These are phyloP conservation scores for Vidua chalybeata DNA, from an alignment of 2,113 vertebrate species.

Conservation along the genomic window DNA sequence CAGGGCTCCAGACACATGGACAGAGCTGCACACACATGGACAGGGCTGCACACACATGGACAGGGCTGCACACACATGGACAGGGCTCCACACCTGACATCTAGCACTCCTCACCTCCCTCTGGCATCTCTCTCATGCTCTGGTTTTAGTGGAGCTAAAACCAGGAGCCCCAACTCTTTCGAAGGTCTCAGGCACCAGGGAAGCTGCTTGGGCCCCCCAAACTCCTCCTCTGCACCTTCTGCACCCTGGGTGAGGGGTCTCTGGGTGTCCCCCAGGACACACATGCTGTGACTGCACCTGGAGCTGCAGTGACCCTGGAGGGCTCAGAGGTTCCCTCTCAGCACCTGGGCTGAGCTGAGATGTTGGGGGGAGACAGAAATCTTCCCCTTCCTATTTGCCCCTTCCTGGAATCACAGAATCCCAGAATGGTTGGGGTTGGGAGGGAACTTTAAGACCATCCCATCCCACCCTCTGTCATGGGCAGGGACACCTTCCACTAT, in stretches of 20 bases:
- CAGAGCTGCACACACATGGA: neutral
- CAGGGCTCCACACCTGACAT: neutral
- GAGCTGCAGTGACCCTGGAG: neutral
- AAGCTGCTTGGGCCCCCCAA: neutral
- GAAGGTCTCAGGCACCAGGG: accelerated
- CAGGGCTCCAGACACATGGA: too few relatives aligned
- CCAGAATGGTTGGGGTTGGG: neutral
- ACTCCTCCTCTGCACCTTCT: neutral
- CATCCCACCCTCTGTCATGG: neutral
- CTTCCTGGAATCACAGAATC: neutral
- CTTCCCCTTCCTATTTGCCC: neutral
- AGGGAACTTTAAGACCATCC: neutral
- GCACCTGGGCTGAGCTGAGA: neutral
- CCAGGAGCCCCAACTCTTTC: neutral
- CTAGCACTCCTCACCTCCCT: neutral
- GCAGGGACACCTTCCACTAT: neutral
- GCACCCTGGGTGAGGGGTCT: neutral
- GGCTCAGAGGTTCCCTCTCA: neutral
- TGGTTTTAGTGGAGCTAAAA: neutral
- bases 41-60: neutral
- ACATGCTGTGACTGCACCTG: neutral
- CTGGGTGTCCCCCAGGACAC: too few relatives aligned
- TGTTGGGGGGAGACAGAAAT: neutral
- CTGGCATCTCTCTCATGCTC: neutral
- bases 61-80: neutral